Evolutionary conservation across 92 coral and sea anemone species (phyloP).

Genomic region (Porites divaricata): DNA sequence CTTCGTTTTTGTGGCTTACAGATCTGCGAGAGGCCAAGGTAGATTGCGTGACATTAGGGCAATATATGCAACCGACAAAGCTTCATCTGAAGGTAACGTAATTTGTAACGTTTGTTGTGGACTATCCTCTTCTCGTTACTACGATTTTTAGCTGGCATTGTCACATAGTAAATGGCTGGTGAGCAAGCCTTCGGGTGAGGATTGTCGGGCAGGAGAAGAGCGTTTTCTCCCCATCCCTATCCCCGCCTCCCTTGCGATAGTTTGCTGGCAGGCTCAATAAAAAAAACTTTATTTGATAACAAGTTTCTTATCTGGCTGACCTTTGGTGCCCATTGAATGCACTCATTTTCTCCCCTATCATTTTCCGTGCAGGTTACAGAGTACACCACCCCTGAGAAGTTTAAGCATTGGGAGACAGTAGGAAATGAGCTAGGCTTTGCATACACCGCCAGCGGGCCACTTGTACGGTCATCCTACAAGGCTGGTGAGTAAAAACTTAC

Average conservation of each 20-base stretch:
- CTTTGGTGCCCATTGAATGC: too few relatives aligned
- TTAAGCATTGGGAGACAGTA: constrained; percentile 89
- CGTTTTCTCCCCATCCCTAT: too few relatives aligned
- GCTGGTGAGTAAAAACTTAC: constrained; percentile 70
- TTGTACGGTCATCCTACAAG: constrained; percentile 96
- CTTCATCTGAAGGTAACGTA: constrained; percentile 88
- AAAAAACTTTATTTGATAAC: too few relatives aligned
- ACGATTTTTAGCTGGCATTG: too few relatives aligned
- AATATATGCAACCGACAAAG: constrained; percentile 98
- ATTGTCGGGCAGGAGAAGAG: too few relatives aligned
- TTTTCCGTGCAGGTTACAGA: constrained; percentile 79
- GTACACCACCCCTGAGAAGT: constrained; percentile 94
- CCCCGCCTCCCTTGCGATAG: too few relatives aligned
- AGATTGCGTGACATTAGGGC: constrained; percentile 96
- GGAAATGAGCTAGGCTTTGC: constrained; percentile 97
- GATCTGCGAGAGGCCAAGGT: constrained; percentile 90
- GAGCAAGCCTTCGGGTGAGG: too few relatives aligned
- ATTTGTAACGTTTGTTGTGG: neutral
- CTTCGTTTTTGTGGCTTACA: constrained; percentile 4
- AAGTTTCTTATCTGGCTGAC: too few relatives aligned
- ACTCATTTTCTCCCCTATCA: too few relatives aligned
- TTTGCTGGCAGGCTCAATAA: too few relatives aligned
- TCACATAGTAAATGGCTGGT: too few relatives aligned
- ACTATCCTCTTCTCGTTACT: too few relatives aligned
- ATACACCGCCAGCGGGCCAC: constrained; percentile 98